Percentiles rank a stretch among this genome's conserved stretches.
phyloP scores from a whole-genome alignment of 1,140 invertebrate species.

The Bombus soroeensis region DNA sequence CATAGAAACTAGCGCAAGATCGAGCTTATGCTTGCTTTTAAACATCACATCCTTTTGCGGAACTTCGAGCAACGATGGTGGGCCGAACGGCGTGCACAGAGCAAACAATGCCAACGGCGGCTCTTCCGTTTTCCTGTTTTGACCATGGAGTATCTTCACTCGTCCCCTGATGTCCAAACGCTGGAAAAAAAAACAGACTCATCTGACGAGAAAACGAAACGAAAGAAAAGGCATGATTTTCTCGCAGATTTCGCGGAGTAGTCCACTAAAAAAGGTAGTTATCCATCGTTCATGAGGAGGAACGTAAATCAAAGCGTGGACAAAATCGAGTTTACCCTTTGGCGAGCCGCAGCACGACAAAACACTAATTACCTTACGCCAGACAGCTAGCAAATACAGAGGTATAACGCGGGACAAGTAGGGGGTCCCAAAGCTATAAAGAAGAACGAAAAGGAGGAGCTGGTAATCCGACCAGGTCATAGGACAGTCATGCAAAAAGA shows the following conservation, averaged over 20 bases:
- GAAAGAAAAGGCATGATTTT: background rate
- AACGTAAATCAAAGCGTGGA: slow-evolving; percentile 56
- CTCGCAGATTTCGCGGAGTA: background rate
- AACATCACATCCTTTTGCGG: slow-evolving; percentile 98
- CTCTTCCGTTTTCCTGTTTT: slow-evolving; percentile 97
- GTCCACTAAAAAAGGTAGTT: background rate
- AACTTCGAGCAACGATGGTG: slow-evolving; percentile 93
- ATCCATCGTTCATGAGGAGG: slow-evolving; percentile 33
- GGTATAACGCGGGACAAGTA: slow-evolving; percentile 49
- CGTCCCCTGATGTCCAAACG: slow-evolving; percentile 98
- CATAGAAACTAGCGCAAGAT: slow-evolving; percentile 97
- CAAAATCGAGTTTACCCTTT: slow-evolving; percentile 47
- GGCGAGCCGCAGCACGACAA: slow-evolving; percentile 63
- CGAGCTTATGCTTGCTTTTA: slow-evolving; percentile 99
- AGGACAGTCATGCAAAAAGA: slow-evolving; percentile 75
- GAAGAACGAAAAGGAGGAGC: slow-evolving; percentile 17
- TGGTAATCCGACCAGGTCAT: slow-evolving; percentile 52
- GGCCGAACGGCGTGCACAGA: slow-evolving; percentile 98
- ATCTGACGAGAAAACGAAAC: background rate
- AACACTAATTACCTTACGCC: slow-evolving; percentile 80
- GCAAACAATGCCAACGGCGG: slow-evolving; percentile 97
- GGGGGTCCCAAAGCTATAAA: slow-evolving; percentile 31
- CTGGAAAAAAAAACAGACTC: slow-evolving; percentile 83
- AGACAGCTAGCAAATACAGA: slow-evolving; percentile 65
- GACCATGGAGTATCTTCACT: slow-evolving; percentile 97